These are phyloP conservation scores for Xiphias gladius DNA, from an alignment of 2,113 vertebrate species.

Conservation along the genomic window DNA sequence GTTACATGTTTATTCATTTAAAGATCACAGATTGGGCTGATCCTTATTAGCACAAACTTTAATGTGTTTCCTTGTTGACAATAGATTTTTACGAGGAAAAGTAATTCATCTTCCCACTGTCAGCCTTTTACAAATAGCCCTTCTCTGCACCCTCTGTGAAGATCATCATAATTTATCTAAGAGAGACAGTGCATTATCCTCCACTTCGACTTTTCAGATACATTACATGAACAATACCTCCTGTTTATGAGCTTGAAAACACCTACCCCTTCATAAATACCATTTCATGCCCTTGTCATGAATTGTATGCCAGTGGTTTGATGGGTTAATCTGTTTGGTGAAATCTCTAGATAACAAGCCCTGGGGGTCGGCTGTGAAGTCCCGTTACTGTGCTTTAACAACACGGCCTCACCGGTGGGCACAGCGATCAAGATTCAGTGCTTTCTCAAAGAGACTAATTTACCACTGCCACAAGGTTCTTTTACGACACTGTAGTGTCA, in stretches of 20 bases:
- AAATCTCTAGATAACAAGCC: conserved; percentile 49
- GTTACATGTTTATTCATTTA: conserved; percentile 56
- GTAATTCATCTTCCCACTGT: conserved; percentile 31
- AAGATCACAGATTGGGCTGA: conserved; percentile 57
- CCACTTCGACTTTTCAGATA: conserved; percentile 19
- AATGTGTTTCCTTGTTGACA: conserved; percentile 45
- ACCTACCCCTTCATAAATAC: conserved; percentile 23
- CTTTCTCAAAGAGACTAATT: conserved; percentile 62
- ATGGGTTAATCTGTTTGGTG: conserved; percentile 40
- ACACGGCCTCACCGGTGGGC: conserved; percentile 34
- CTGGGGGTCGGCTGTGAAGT: conserved; percentile 31
- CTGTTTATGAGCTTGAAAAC: conserved; percentile 43
- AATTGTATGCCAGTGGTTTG: conserved; percentile 1
- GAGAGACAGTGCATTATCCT: conserved; percentile 23
- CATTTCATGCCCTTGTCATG: not conserved
- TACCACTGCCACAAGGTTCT: conserved; percentile 39
- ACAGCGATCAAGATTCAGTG: conserved; percentile 34
- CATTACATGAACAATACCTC: conserved; percentile 25
- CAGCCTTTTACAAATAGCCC: conserved; percentile 40
- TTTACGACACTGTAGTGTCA: conserved; percentile 40
- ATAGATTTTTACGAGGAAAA: conserved; percentile 19
- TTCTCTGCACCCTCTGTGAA: conserved; percentile 18
- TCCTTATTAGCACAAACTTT: conserved; percentile 56
- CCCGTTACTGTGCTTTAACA: conserved; percentile 47
- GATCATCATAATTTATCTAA: conserved; percentile 30